Evolutionary conservation across 1,140 invertebrate species (phyloP).

Genomic region (Papilio xuthus): DNA sequence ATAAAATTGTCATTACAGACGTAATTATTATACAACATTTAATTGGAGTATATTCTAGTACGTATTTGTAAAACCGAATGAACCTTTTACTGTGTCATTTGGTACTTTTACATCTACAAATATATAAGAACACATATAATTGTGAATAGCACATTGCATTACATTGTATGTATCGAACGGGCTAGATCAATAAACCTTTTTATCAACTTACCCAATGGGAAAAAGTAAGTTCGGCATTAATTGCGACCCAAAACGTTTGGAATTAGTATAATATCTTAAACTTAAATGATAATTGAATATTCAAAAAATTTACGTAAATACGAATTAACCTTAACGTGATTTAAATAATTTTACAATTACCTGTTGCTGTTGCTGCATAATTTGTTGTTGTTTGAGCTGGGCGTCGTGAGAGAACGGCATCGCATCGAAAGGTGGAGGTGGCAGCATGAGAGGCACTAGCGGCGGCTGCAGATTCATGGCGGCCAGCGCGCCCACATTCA

Average conservation of each 20-base stretch:
- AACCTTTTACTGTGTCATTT: too few relatives aligned
- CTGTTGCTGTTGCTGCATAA: constrained; percentile 87
- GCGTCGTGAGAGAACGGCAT: constrained; percentile 83
- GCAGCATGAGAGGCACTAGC: constrained; percentile 94
- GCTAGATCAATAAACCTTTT: background rate
- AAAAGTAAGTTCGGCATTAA: background rate
- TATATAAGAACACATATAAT: too few relatives aligned
- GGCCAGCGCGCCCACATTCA: constrained; percentile 91
- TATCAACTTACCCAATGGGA: background rate
- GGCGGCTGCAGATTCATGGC: constrained; percentile 94
- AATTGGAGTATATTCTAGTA: too few relatives aligned
- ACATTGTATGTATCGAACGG: too few relatives aligned
- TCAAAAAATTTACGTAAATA: background rate
- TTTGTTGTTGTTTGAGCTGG: constrained; percentile 86
- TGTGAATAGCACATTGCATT: too few relatives aligned
- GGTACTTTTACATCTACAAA: too few relatives aligned
- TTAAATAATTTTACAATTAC: constrained; percentile 48
- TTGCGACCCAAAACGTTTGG: background rate
- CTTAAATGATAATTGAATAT: background rate
- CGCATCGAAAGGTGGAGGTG: constrained; percentile 87
- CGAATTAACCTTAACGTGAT: background rate
- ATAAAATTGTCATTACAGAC: too few relatives aligned
- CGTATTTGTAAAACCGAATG: too few relatives aligned
- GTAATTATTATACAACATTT: too few relatives aligned
- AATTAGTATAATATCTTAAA: background rate